These are phyloP conservation scores for Pocota personata DNA, from an alignment of 2,888 invertebrate genomes.

Conservation along the genomic window DNA sequence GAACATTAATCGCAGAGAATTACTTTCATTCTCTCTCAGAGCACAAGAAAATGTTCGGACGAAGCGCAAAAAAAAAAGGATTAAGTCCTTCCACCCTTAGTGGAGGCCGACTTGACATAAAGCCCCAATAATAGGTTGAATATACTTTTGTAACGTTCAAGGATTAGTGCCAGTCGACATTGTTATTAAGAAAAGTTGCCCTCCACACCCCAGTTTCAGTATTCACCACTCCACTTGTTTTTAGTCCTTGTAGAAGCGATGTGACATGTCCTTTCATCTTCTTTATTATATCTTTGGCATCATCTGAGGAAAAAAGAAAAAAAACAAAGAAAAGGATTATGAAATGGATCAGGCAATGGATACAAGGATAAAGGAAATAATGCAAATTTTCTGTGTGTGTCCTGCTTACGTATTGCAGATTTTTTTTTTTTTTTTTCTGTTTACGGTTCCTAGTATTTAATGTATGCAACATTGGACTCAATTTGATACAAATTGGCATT, in stretches of 20 bases:
- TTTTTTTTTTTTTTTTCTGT: neutral
- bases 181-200: slow-evolving; percentile 19
- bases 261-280: slow-evolving; percentile 6
- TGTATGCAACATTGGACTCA: neutral
- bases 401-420: slow-evolving; percentile 9
- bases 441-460: neutral
- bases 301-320: neutral
- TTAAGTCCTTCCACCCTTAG: slow-evolving; percentile 12
- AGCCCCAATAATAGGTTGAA: slow-evolving; percentile 38
- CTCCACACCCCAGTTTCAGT: neutral
- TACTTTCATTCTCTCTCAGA: neutral
- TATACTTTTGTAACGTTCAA: slow-evolving; percentile 30
- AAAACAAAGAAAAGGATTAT: neutral
- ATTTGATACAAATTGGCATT: neutral
- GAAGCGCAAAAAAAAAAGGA: slow-evolving; percentile 8
- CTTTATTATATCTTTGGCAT: neutral
- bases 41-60: neutral
- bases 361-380: slow-evolving; percentile 15
- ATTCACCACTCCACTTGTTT: neutral
- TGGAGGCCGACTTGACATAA: slow-evolving; percentile 23
- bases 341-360: slow-evolving; percentile 1
- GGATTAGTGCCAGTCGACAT: slow-evolving; percentile 44
- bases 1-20: slow-evolving; percentile 38
- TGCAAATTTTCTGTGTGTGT: slow-evolving; percentile 16
- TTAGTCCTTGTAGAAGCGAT: neutral